These are phyloP conservation scores for Tuta absoluta DNA, from an alignment of 2,888 invertebrate species.

Conservation along the genomic window DNA sequence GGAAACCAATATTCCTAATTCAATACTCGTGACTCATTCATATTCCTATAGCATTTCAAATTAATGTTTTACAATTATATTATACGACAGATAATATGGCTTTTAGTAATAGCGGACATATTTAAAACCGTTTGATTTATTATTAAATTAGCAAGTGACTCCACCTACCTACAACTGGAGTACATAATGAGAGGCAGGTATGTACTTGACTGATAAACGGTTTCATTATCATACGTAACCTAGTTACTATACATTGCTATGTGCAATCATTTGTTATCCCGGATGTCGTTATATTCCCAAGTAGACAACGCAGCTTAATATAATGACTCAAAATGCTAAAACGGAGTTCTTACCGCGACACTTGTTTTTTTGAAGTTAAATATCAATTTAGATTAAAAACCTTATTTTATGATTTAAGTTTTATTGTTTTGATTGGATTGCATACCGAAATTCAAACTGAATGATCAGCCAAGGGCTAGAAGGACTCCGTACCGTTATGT, in stretches of 20 bases:
- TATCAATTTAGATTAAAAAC: too few species aligned
- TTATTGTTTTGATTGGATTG: too few species aligned
- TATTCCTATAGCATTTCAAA: neutral
- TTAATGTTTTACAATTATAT: constrained; percentile 11
- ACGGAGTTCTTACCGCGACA: too few species aligned
- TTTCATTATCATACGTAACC: constrained; percentile 16
- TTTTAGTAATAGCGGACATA: constrained; percentile 11
- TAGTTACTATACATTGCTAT: neutral
- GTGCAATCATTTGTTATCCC: constrained; percentile 8
- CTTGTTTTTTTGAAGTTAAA: too few species aligned
- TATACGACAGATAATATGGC: constrained; percentile 1
- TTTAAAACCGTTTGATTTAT: constrained; percentile 15
- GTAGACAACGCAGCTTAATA: neutral
- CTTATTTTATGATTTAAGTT: too few species aligned
- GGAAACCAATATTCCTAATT: neutral
- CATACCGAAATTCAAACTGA: too few species aligned
- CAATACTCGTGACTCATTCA: neutral
- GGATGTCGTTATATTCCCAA: neutral
- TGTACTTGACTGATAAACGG: constrained; percentile 3
- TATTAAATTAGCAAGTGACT: neutral
- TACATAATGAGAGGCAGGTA: constrained; percentile 4
- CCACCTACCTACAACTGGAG: neutral
- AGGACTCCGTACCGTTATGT: too few species aligned
- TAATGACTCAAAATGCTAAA: too few species aligned
- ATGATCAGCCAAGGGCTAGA: too few species aligned